These are phyloP conservation scores for Lathronympha strigana DNA, from an alignment of 2,888 invertebrate species.

Conservation along the genomic window DNA sequence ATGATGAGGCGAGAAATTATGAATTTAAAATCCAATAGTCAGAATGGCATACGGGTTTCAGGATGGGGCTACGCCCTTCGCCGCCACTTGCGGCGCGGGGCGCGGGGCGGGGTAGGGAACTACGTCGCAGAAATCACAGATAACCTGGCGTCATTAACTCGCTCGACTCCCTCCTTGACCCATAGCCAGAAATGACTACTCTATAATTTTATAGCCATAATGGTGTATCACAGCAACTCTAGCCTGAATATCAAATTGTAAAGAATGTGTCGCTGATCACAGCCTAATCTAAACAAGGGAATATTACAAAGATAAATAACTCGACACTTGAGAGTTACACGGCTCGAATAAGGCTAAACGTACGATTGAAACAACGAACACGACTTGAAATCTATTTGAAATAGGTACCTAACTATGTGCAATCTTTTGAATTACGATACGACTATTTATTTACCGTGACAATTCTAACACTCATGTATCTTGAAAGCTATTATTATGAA, in stretches of 20 bases:
- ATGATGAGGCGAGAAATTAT: constrained; percentile 50
- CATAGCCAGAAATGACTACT: constrained; percentile 72
- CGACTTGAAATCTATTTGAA: constrained; percentile 67
- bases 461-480: constrained; percentile 63
- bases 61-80: constrained; percentile 38
- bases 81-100: not conserved
- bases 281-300: constrained; percentile 79
- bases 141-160: constrained; percentile 63
- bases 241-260: constrained; percentile 80
- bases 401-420: constrained; percentile 62
- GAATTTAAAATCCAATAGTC: constrained; percentile 49
- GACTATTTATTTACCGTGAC: constrained; percentile 63
- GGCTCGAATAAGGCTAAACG: constrained; percentile 64
- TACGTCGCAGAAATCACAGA: constrained; percentile 74
- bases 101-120: constrained; percentile 47
- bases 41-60: constrained; percentile 49
- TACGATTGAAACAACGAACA: constrained; percentile 71
- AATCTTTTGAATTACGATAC: constrained; percentile 55
- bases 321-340: constrained; percentile 63
- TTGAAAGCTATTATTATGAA: constrained; percentile 58
- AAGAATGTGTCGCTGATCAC: constrained; percentile 80
- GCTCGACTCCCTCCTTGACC: constrained; percentile 53
- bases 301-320: constrained; percentile 63
- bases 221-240: constrained; percentile 83
- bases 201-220: constrained; percentile 77